Percentiles rank a stretch among this genome's conserved stretches.
Evolutionary conservation across 2,113 vertebrate genomes (phyloP).

Genomic region (Pangasianodon gigas): DNA sequence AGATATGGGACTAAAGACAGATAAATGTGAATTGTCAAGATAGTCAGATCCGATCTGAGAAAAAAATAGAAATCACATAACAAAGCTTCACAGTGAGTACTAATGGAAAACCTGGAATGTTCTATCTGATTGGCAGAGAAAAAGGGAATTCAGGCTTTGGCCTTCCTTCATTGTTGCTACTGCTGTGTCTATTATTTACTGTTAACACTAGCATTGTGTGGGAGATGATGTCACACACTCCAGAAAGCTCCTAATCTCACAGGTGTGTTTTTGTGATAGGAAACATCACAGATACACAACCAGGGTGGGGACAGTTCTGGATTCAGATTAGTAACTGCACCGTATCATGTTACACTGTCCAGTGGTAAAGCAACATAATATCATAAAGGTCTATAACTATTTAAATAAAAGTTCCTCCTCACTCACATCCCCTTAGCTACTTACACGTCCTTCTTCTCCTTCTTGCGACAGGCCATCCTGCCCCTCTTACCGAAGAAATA

Average conservation of each 20-base stretch:
- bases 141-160: background rate
- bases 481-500: slow-evolving; percentile 84
- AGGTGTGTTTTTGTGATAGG: background rate
- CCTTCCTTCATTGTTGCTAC: background rate
- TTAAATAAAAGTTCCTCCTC: no score
- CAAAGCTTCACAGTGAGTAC: background rate
- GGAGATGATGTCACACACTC: background rate
- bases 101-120: background rate
- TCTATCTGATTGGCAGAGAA: background rate
- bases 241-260: background rate
- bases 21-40: background rate
- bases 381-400: background rate
- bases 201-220: background rate
- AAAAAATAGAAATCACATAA: background rate
- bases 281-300: background rate
- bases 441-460: slow-evolving; percentile 82
- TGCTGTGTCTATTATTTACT: background rate
- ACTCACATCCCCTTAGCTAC: slow-evolving; percentile 55
- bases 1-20: background rate
- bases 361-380: background rate
- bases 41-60: background rate
- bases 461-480: slow-evolving; percentile 76
- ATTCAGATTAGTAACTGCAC: background rate
- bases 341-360: background rate
- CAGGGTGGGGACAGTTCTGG: background rate